Conservation (phyloP, 1,140 invertebrate species). For the Halesus radiatus region DNA sequence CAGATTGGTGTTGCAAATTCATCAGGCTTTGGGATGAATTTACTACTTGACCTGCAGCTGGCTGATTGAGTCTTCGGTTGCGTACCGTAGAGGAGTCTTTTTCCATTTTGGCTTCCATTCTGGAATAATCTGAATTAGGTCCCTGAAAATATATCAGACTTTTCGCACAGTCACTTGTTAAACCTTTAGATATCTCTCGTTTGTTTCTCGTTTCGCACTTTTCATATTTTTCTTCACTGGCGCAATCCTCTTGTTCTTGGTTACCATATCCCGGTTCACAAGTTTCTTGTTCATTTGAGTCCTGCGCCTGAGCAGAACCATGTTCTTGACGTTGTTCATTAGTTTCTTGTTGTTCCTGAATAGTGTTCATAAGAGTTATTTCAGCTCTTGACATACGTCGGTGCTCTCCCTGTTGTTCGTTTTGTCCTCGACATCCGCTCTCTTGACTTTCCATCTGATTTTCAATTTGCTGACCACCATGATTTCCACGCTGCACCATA, state of each 20-base stretch:
- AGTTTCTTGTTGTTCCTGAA: neutral
- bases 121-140: neutral
- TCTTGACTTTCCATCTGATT: neutral
- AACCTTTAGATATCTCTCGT: neutral
- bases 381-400: neutral
- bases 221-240: neutral
- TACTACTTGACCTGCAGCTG: neutral
- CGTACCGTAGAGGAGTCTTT: neutral
- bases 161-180: neutral
- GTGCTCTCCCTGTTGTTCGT: neutral
- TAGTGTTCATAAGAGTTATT: neutral
- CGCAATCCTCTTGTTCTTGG: neutral
- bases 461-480: neutral
- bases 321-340: neutral
- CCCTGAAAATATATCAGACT: conserved; percentile 1
- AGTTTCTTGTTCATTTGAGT: neutral
- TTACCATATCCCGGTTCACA: neutral
- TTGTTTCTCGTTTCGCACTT: neutral
- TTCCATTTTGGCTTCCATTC: neutral
- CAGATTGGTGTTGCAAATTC: neutral
- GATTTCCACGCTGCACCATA: too few species aligned
- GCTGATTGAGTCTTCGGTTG: neutral
- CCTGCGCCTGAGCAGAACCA: neutral
- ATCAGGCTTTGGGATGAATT: neutral
- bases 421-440: neutral